Evolutionary conservation across 2,888 invertebrate genomes (phyloP).

Genomic region (Limnephilus auricula): DNA sequence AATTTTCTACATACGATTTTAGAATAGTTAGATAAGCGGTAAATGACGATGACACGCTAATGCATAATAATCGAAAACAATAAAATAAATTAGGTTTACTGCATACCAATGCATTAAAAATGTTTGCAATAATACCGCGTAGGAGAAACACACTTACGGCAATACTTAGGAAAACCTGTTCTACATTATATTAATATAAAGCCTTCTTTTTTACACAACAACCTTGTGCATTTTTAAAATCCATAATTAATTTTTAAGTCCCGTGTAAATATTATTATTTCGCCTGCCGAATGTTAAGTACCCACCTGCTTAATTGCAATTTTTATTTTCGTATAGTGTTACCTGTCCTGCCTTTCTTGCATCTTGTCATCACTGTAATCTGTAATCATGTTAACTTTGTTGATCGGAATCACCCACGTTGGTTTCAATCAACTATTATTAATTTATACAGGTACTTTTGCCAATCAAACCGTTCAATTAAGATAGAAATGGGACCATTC

Average conservation of each 20-base stretch:
- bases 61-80: background rate
- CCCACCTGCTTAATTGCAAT: slow-evolving; percentile 11
- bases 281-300: background rate
- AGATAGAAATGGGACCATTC: background rate
- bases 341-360: slow-evolving; percentile 18
- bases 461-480: background rate
- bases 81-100: background rate
- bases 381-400: background rate
- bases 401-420: slow-evolving; percentile 14
- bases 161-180: background rate
- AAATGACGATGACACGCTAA: background rate
- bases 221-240: background rate
- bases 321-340: background rate
- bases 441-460: background rate
- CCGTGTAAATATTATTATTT: background rate
- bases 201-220: background rate
- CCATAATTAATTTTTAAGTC: background rate
- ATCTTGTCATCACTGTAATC: slow-evolving; percentile 21
- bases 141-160: background rate
- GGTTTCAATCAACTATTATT: background rate
- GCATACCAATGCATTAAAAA: background rate
- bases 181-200: background rate
- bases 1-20: background rate
- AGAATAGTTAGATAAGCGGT: background rate
- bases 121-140: background rate